Conservation (phyloP, 2,888 invertebrate species). For the Noctua janthina region DNA sequence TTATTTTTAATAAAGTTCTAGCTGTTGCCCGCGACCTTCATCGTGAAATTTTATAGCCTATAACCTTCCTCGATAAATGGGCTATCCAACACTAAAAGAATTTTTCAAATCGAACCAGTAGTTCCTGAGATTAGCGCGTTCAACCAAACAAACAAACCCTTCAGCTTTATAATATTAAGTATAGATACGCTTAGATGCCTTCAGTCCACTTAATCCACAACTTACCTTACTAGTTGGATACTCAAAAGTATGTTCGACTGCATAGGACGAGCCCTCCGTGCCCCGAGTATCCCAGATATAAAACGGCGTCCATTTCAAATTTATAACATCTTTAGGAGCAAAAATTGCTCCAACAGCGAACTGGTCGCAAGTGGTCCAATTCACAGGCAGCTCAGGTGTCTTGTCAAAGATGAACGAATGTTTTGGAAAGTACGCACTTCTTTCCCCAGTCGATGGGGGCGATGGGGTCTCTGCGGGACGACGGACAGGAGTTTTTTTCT, state of each 20-base stretch:
- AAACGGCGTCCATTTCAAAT: conserved; percentile 81
- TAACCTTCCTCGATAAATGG: no score
- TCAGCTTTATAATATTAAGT: no score
- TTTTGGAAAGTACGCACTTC: not conserved
- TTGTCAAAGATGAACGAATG: not conserved
- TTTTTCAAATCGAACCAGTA: no score
- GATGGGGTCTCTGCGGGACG: not conserved
- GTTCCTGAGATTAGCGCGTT: no score
- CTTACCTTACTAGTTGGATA: conserved; percentile 79
- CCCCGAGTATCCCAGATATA: conserved; percentile 76
- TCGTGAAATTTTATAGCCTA: no score
- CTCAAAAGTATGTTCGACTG: conserved; percentile 73
- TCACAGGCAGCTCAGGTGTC: conserved; percentile 18
- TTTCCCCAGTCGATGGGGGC: not conserved
- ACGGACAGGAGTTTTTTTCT: rapidly evolving
- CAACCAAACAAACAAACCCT: no score
- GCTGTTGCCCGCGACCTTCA: no score
- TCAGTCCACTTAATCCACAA: not conserved
- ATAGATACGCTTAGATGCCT: not conserved
- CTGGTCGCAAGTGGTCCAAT: conserved; percentile 81
- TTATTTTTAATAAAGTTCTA: not conserved
- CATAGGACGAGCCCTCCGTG: conserved; percentile 2
- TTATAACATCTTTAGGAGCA: conserved; percentile 77
- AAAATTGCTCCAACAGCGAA: conserved; percentile 74
- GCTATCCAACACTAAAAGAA: no score